A percentile compares a stretch with the other conserved stretches of the same genome.
phyloP scores from a whole-genome alignment of 2,797 vertebrate species.

The Malacoctenus gilli region DNA sequence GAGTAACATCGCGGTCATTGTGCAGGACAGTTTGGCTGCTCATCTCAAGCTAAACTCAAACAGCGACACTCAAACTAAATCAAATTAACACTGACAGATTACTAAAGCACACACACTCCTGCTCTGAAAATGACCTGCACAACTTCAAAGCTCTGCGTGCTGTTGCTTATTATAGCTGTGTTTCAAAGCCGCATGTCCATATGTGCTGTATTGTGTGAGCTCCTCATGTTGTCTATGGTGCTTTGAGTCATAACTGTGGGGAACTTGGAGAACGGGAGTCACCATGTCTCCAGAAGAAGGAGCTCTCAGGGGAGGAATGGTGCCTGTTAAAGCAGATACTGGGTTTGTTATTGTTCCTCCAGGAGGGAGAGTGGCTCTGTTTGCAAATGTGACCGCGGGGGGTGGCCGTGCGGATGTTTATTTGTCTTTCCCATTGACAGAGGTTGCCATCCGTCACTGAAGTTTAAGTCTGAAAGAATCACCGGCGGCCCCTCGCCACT shows the following conservation, averaged over 20 bases:
- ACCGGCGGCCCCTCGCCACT: slow-evolving; percentile 33
- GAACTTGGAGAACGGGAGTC: slow-evolving; percentile 38
- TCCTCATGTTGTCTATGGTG: slow-evolving; percentile 24
- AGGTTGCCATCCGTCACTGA: slow-evolving; percentile 66
- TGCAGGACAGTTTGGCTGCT: background rate
- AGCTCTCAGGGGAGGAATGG: slow-evolving; percentile 52
- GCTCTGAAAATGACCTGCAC: slow-evolving; percentile 49
- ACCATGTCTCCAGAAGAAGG: slow-evolving; percentile 29
- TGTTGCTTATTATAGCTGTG: slow-evolving; percentile 45
- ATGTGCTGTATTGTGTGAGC: slow-evolving; percentile 45
- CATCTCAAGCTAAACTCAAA: background rate
- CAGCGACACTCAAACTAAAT: slow-evolving; percentile 17
- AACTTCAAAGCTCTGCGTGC: slow-evolving; percentile 58
- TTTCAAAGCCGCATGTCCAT: slow-evolving; percentile 52
- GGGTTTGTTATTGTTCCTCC: slow-evolving; percentile 69
- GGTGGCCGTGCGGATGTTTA: slow-evolving; percentile 62
- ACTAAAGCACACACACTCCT: slow-evolving; percentile 23
- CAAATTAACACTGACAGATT: slow-evolving; percentile 33
- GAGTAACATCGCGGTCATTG: background rate
- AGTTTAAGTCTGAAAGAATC: slow-evolving; percentile 45
- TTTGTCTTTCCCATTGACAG: slow-evolving; percentile 73
- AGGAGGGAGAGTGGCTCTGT: slow-evolving; percentile 64
- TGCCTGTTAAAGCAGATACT: slow-evolving; percentile 72
- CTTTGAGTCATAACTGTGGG: slow-evolving; percentile 21
- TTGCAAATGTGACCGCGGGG: slow-evolving; percentile 66